Percentiles rank a stretch among this genome's conserved stretches.
phyloP scores from a whole-genome alignment of 1,140 invertebrate genomes.

The Cydia pomonella region DNA sequence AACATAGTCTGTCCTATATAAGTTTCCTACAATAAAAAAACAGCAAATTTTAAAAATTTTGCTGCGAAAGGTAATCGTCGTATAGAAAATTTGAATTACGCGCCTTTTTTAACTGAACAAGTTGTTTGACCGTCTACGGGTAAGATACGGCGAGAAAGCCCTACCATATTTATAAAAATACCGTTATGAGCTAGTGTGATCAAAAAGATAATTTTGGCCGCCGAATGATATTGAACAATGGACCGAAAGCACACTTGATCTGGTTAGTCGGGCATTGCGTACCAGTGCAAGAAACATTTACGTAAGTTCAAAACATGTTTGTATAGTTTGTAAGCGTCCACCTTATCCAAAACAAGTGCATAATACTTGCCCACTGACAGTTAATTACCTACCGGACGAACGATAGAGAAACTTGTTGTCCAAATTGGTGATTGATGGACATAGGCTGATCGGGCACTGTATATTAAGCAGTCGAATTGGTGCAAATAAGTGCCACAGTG shows the following conservation, averaged over 20 bases:
- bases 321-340: slow-evolving; percentile 9
- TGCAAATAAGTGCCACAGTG: no score
- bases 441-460: no score
- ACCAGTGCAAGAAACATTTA: slow-evolving; percentile 35
- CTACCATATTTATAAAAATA: no score
- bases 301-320: slow-evolving; percentile 29
- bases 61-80: no score
- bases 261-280: slow-evolving; percentile 11
- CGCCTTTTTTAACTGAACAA: no score
- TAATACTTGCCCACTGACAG: slow-evolving; percentile 14
- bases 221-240: not conserved
- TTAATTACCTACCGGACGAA: not conserved
- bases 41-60: no score
- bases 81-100: no score
- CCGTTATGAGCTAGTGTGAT: no score
- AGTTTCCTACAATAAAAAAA: no score
- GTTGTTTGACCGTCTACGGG: no score
- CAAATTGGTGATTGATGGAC: not conserved
- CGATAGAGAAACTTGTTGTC: not conserved
- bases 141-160: no score
- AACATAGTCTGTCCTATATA: no score
- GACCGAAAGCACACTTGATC: slow-evolving; percentile 30
- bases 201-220: not conserved
- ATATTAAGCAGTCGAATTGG: not conserved
- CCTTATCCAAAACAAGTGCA: slow-evolving; percentile 29